phyloP scores from a whole-genome alignment of 2,888 invertebrate genomes.

The Acanthosepion lycidas region DNA sequence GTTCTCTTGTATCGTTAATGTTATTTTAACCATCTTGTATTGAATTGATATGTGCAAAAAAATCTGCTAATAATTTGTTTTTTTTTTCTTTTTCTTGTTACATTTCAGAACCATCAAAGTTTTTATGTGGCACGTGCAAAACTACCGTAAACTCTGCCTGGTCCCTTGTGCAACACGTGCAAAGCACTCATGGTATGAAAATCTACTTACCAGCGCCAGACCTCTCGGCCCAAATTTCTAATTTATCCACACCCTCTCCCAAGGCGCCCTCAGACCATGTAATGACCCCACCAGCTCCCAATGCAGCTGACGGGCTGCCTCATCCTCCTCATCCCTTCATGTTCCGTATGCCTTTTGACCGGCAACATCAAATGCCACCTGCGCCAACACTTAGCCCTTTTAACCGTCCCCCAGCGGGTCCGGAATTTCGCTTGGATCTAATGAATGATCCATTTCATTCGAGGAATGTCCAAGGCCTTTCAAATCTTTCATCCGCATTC shows the following conservation, averaged over 20 bases:
- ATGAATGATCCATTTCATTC: constrained; percentile 73
- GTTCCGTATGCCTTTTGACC: constrained; percentile 61
- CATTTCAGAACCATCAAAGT: constrained; percentile 88
- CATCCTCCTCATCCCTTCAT: constrained; percentile 60
- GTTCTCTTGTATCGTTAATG: no score
- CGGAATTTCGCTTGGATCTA: constrained; percentile 87
- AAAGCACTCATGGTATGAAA: constrained; percentile 93
- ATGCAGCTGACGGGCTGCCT: constrained; percentile 80
- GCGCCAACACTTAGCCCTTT: constrained; percentile 78
- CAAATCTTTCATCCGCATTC: constrained; percentile 50
- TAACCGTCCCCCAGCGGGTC: constrained; percentile 82
- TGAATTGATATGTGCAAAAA: no score
- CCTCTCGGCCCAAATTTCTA: constrained; percentile 50
- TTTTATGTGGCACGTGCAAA: constrained; percentile 95
- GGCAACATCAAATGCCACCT: constrained; percentile 71
- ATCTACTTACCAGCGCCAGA: constrained; percentile 80
- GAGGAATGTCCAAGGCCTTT: constrained; percentile 52
- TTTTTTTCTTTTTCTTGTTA: constrained; percentile 46
- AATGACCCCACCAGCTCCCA: constrained; percentile 75
- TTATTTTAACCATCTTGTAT: no score
- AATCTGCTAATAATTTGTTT: neutral
- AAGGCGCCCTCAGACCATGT: constrained; percentile 52
- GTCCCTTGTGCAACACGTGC: constrained; percentile 94
- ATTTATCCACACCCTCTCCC: constrained; percentile 57
- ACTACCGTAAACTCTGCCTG: constrained; percentile 94